phyloP scores from a whole-genome alignment of 2,113 vertebrate species.

The Hippocampus barbouri region DNA sequence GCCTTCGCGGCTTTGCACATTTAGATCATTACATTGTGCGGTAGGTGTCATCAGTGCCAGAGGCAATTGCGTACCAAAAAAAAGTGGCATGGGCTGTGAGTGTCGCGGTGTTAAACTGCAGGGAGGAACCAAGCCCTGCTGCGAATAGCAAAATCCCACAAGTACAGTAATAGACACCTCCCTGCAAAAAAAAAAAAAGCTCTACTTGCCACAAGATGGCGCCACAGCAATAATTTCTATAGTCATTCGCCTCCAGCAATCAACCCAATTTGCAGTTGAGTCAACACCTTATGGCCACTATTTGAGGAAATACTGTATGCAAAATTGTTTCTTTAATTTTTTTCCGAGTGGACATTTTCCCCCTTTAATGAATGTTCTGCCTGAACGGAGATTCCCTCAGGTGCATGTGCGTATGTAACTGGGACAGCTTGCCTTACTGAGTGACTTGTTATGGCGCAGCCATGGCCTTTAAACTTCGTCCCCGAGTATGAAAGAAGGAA shows the following conservation, averaged over 20 bases:
- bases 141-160: too few relatives aligned
- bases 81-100: too few relatives aligned
- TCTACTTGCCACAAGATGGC: neutral
- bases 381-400: conserved; percentile 60
- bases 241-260: too few relatives aligned
- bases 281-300: neutral
- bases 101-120: too few relatives aligned
- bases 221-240: neutral
- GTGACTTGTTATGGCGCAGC: conserved; percentile 8
- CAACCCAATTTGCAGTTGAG: too few relatives aligned
- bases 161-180: too few relatives aligned
- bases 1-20: too few relatives aligned
- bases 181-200: neutral
- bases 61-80: too few relatives aligned
- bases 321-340: conserved; percentile 4
- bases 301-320: neutral
- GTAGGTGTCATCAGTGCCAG: too few relatives aligned
- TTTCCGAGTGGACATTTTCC: conserved; percentile 5
- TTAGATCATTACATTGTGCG: too few relatives aligned
- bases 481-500: conserved; percentile 4
- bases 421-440: conserved; percentile 55
- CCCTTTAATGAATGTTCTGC: conserved; percentile 52
- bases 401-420: conserved; percentile 41
- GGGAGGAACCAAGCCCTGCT: too few relatives aligned
- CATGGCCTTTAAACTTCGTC: conserved; percentile 41